These are phyloP conservation scores for Chromoteleia sp. DNA, from an alignment of 2,888 invertebrate genomes.

Conservation along the genomic window DNA sequence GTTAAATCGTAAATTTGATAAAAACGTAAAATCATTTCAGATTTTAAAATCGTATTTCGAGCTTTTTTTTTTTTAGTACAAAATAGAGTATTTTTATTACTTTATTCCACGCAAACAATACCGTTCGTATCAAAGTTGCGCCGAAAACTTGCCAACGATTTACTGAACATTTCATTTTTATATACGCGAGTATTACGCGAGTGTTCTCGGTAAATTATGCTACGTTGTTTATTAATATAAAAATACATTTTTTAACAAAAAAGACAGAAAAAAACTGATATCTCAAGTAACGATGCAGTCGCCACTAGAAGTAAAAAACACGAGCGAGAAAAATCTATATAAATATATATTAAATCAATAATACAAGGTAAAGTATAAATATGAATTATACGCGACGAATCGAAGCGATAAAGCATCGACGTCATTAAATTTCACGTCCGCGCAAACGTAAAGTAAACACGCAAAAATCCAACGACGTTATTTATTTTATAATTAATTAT, in stretches of 20 bases:
- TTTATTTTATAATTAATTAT: constrained; percentile 24
- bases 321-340: neutral
- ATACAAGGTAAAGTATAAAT: neutral
- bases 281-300: neutral
- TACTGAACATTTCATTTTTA: constrained; percentile 14
- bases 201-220: neutral
- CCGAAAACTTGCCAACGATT: constrained; percentile 20
- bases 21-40: constrained; percentile 29
- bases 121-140: constrained; percentile 11
- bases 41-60: constrained; percentile 2
- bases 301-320: neutral
- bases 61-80: neutral
- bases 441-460: neutral
- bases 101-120: constrained; percentile 16
- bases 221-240: neutral
- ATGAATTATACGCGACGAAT: constrained; percentile 10
- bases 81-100: constrained; percentile 1
- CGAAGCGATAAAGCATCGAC: constrained; percentile 4
- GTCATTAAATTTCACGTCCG: constrained; percentile 18
- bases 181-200: neutral
- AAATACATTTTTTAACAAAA: constrained; percentile 4
- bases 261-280: neutral
- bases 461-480: neutral
- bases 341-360: neutral
- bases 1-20: constrained; percentile 19